Conservation (phyloP, 2,888 invertebrate genomes). For the Calameuta idolon region DNA sequence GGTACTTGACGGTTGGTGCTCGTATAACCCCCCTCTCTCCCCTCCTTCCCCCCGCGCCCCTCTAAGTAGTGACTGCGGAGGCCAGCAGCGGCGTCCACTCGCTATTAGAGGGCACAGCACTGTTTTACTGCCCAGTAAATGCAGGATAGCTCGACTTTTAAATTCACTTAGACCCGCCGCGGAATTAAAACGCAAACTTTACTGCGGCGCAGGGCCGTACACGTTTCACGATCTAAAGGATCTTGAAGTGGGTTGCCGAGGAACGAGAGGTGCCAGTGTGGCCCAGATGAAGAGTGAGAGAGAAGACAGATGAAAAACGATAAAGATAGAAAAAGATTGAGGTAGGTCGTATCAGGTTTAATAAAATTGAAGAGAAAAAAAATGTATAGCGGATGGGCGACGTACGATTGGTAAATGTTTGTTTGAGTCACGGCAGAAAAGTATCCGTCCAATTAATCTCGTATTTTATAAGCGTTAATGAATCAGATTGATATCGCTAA, state of each 20-base stretch:
- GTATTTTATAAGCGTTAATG: slow-evolving; percentile 51
- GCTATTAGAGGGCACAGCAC: slow-evolving; percentile 46
- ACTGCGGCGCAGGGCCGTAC: slow-evolving; percentile 33
- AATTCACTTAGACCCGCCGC: slow-evolving; percentile 50
- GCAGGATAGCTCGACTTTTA: slow-evolving; percentile 56
- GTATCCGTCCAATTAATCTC: slow-evolving; percentile 54
- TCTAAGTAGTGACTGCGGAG: slow-evolving; percentile 38
- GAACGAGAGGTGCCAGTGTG: background rate
- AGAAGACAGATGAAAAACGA: background rate
- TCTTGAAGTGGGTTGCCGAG: slow-evolving; percentile 17
- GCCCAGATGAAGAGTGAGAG: background rate
- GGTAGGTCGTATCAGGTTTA: background rate
- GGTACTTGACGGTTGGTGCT: slow-evolving; percentile 37
- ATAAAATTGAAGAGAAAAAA: slow-evolving; percentile 10
- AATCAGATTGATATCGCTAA: slow-evolving; percentile 44
- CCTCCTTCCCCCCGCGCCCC: background rate
- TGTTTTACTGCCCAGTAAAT: slow-evolving; percentile 59
- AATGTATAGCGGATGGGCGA: slow-evolving; percentile 28
- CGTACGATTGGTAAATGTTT: slow-evolving; percentile 18
- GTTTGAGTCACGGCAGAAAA: slow-evolving; percentile 26
- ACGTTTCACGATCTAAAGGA: slow-evolving; percentile 10
- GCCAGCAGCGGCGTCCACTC: slow-evolving; percentile 9
- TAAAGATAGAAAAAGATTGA: background rate
- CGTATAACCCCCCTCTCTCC: background rate
- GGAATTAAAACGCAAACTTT: slow-evolving; percentile 58